Evolutionary conservation across 2,113 vertebrate genomes (phyloP).

Genomic region (Taurulus bubalis): DNA sequence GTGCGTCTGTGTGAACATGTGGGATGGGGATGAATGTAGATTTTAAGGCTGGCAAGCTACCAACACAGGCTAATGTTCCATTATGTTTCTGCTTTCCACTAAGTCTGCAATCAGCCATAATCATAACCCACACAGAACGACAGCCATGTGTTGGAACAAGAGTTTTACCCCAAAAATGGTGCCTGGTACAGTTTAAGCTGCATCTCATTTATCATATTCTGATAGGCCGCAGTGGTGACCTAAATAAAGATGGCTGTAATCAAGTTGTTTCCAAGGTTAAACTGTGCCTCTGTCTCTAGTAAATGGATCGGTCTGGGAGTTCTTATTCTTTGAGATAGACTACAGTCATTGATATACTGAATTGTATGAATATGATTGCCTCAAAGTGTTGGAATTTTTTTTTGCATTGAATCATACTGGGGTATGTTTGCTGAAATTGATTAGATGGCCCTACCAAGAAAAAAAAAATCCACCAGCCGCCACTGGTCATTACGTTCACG

Average conservation of each 20-base stretch:
- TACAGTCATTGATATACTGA: not conserved
- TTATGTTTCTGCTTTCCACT: conserved; percentile 5
- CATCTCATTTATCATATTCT: not conserved
- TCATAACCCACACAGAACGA: conserved; percentile 9
- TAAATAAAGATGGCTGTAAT: not conserved
- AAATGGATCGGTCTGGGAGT: not conserved
- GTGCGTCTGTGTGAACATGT: conserved; percentile 1
- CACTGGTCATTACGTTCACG: too few relatives aligned
- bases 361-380: too few relatives aligned
- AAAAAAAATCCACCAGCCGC: too few relatives aligned
- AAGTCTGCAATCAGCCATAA: conserved; percentile 14
- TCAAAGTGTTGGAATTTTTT: too few relatives aligned
- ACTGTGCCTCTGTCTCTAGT: not conserved
- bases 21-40: not conserved
- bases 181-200: not conserved
- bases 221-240: not conserved
- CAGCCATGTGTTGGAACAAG: not conserved
- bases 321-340: not conserved
- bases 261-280: not conserved
- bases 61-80: not conserved
- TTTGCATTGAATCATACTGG: too few relatives aligned
- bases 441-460: too few relatives aligned
- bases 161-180: not conserved
- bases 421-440: too few relatives aligned
- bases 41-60: conserved; percentile 11